Conservation (phyloP, 2,113 vertebrate species). For the Caloenas nicobarica region DNA sequence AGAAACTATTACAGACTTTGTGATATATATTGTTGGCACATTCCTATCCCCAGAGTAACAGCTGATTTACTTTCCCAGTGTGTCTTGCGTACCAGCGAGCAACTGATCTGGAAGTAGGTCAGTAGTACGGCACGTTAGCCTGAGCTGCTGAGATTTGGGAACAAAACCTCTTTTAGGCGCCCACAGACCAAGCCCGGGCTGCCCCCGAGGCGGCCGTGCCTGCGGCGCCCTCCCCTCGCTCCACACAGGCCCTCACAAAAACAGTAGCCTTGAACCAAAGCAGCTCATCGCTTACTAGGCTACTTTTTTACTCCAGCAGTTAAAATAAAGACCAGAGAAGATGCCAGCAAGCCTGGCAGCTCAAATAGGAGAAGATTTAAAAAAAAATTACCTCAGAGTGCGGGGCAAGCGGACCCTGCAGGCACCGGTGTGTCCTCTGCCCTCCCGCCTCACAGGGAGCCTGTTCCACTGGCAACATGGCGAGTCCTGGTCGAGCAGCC, state of each 20-base stretch:
- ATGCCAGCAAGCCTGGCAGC: not conserved
- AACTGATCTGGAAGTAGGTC: not conserved
- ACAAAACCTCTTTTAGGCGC: not conserved
- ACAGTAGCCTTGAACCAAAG: not conserved
- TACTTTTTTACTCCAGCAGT: not conserved
- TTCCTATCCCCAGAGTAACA: not conserved
- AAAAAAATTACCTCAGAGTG: not conserved
- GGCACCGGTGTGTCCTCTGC: rapidly evolving
- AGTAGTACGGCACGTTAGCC: not conserved
- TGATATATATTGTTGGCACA: not conserved
- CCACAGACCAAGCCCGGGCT: not conserved
- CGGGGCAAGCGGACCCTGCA: too few species aligned
- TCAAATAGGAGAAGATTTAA: not conserved
- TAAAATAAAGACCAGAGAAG: not conserved
- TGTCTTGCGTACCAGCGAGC: not conserved
- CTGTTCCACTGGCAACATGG: rapidly evolving
- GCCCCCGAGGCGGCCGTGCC: rapidly evolving
- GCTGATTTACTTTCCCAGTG: not conserved
- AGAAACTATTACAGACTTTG: not conserved
- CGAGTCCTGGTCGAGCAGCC: rapidly evolving
- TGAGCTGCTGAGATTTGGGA: not conserved
- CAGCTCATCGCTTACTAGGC: too few species aligned
- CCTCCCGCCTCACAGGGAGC: rapidly evolving
- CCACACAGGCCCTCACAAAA: not conserved
- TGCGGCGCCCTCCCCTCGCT: rapidly evolving